phyloP scores from a whole-genome alignment of 2,113 vertebrate genomes.

The Craseonycteris thonglongyai region DNA sequence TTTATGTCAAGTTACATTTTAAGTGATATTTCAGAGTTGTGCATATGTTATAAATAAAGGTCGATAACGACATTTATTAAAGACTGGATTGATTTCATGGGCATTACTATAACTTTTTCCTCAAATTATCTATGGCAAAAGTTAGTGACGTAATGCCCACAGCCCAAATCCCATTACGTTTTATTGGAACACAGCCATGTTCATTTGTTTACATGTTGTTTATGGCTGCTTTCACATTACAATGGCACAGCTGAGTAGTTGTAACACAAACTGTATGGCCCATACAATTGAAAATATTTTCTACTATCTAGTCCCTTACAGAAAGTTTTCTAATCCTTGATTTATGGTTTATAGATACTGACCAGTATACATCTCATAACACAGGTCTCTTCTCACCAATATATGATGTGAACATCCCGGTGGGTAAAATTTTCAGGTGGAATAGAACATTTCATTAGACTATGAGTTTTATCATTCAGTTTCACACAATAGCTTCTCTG shows the following conservation, averaged over 20 bases:
- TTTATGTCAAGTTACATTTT: not conserved
- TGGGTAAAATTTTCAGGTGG: not conserved
- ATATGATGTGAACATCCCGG: not conserved
- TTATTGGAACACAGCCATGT: not conserved
- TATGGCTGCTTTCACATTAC: not conserved
- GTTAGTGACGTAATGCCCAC: not conserved
- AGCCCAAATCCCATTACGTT: not conserved
- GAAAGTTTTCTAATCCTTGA: not conserved
- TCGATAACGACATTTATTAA: slow-evolving; percentile 20
- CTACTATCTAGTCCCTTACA: not conserved
- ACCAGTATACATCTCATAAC: not conserved
- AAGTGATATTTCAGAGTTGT: not conserved
- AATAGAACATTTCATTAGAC: not conserved
- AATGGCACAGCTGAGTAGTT: not conserved
- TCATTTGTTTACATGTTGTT: not conserved
- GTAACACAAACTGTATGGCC: not conserved
- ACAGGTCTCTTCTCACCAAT: not conserved
- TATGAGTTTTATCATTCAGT: not conserved
- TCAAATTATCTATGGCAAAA: not conserved
- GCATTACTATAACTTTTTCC: not conserved
- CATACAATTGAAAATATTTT: slow-evolving; percentile 2
- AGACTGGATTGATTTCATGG: not conserved
- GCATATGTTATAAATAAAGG: not conserved
- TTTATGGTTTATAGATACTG: not conserved
- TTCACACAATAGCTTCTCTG: not conserved